Evolutionary conservation across 2,888 invertebrate species (phyloP), one percentile per base, ranked within the genome.

Genomic region (Malthinus flaveolus): DNA sequence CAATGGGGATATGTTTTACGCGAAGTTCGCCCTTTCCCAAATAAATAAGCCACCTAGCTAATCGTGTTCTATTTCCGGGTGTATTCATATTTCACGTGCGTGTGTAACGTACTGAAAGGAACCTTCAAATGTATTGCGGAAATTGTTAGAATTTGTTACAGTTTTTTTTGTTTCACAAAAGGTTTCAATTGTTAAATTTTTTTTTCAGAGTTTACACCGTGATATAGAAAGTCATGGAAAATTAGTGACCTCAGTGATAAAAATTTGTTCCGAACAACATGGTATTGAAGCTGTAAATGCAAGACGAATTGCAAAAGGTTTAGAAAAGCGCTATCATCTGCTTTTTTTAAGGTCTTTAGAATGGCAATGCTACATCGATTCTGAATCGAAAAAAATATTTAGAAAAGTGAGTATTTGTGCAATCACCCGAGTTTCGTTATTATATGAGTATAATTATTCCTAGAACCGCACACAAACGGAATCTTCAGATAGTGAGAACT

Each of bases 181-280:
- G 50, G 60, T 62, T 54, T 58, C 65, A 42, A 42, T 13, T 42
- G 39, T 42, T 42, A 11, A 42, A 39, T 15, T 72, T 64, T 70
- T 68, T 66, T 81, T 82, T 23, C 85, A 95, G 95, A 90, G 90
- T 84, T 87, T 95, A 79, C 93, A 95, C 84, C 87, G 88, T 76
- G 93, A 95, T 84, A 93, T 95, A 80, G 92, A 93, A 85, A 91
- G 92, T 79, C 93, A 91, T 84, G 89, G 90, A 71, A 88, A 90
- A 81, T 89, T 90, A 79, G 91, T 92, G 77, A 85, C 84, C 76
- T 88, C 88, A 59, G 87, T 88, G 81, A 88, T 89, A 79, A 87
- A 87, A 79, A 85, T 87, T 78, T 90, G 88, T 81, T 88, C 84
- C 75, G 86, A 73, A 68, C 71, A 49, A 44, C 48, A 47, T 55